Evolutionary conservation across 1,140 invertebrate genomes (phyloP), one percentile per base, ranked within the genome.

Genomic region (Saccostrea cuccullata): DNA sequence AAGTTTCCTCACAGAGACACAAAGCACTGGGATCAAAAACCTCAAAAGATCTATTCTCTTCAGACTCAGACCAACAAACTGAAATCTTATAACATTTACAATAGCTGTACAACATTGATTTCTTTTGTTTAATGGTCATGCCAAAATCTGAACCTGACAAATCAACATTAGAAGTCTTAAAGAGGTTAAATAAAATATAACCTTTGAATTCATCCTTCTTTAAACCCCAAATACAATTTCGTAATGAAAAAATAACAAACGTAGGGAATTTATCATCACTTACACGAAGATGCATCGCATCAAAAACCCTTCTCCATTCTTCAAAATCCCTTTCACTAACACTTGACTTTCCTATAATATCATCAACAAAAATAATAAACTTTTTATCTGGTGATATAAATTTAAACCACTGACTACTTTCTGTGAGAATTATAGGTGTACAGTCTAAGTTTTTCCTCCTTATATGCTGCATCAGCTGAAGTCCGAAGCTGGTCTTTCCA

Each of bases 401-500:
- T 73, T 1, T 73, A 36, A 15, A 30, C 70, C 70, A 73, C 15
- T 73, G 70, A 30, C 70, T 73, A 17, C 70, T 30, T 36, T 73
- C 26, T 13, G 70, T 73, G 0, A 73, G 26, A 15, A 73, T 36
- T 0, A 73, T 5, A 12, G 26, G 23, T 36, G 36, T 12, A 36
- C 4, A 15, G 26, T 73, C 30, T 30, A 15, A 26, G 12, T 73
- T 23, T 13, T 73, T 30, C 26, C 15, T 73, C 70, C 36, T 26
- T 36, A 73, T 36, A 12, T 36, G 12, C 13, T 13, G 13, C 26
- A 73, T 73, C 70, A 73, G 26, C 26, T 73, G 26, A 13, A 73
- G 70, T 73, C 70, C 70, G 26, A 73, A 73, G 70, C 26, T 23
- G 8, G 70, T 73, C 26, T 73, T 73, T 30, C 70, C 70, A 30